Conservation (phyloP, 2,113 vertebrate genomes). For the Electrona antarctica region DNA sequence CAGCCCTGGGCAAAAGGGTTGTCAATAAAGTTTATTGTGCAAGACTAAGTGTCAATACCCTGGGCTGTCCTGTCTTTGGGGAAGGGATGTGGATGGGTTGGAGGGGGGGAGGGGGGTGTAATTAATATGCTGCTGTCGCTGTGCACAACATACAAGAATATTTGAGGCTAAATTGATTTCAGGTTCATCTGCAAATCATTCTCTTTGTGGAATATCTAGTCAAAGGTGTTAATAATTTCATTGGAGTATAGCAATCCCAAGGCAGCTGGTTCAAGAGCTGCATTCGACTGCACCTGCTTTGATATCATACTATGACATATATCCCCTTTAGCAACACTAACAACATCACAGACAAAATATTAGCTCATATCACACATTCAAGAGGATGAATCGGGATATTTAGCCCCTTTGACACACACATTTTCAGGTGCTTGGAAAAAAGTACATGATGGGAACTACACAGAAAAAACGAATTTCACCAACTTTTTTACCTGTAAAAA, state of each 20-base stretch:
- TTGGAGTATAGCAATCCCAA: not conserved
- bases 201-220: constrained; percentile 80
- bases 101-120: constrained; percentile 51
- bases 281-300: no score
- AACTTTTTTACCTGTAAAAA: no score
- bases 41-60: constrained; percentile 51
- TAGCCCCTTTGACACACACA: no score
- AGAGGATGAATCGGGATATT: no score
- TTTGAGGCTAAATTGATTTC: constrained; percentile 91
- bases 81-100: constrained; percentile 10
- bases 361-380: no score
- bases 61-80: constrained; percentile 31
- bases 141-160: constrained; percentile 87
- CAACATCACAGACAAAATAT: no score
- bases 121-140: constrained; percentile 87
- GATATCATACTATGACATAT: no score
- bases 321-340: no score
- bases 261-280: no score
- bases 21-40: constrained; percentile 62
- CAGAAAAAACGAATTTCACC: no score
- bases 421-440: no score
- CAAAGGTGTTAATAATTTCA: constrained; percentile 16
- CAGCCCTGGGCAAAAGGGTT: constrained; percentile 27
- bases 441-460: no score
- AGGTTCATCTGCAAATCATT: constrained; percentile 88